Evolutionary conservation across 2,888 invertebrate genomes (phyloP), one percentile per base, ranked within the genome.

Genomic region (Melanostoma scalare): DNA sequence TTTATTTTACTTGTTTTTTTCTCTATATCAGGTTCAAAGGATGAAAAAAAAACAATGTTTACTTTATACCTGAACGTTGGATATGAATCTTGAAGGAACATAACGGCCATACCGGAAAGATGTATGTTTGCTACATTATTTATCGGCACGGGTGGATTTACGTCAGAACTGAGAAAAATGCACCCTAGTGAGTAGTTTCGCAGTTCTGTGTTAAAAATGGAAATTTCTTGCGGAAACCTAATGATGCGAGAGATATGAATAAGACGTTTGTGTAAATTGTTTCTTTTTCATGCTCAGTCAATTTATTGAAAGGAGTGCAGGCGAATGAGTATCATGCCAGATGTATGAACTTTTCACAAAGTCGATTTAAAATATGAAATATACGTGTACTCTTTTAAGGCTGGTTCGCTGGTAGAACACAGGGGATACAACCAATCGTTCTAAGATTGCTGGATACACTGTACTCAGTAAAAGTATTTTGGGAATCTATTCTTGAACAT

Each of bases 71-170:
- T 20, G 38, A 33, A 2, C 9, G n/a, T 35, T 35, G 65, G 63
- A 63, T 63, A 63, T 58, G 60, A 44, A 58, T 65, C 71, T 56
- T 72, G 42, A 63, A 69, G 78, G 69, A 78, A 42, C 74, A 65
- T 84, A 69, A 84, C 77, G 74, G 61, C 69, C 78, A 71, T 35
- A 53, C 38, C 35, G 69, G 67, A 10, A 67, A 67, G 74, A 71
- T 74, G 77, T 74, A 82, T 58, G 73, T 52, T 75, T 78, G 65
- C 60, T 79, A 55, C 78, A 84, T 84, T 84, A 84, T 84, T 84
- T 78, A 84, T 84, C 71, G 84, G 65, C 61, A 67, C 71, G 61
- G 65, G 71, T 78, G 71, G 84, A 79, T 79, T 84, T 75, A 74
- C 75, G 74, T 69, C 60, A 67, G 78, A 71, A 79, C 78, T 53